These are phyloP conservation scores for Dasyornis broadbenti DNA, from an alignment of 2,113 vertebrate genomes.

Conservation along the genomic window DNA sequence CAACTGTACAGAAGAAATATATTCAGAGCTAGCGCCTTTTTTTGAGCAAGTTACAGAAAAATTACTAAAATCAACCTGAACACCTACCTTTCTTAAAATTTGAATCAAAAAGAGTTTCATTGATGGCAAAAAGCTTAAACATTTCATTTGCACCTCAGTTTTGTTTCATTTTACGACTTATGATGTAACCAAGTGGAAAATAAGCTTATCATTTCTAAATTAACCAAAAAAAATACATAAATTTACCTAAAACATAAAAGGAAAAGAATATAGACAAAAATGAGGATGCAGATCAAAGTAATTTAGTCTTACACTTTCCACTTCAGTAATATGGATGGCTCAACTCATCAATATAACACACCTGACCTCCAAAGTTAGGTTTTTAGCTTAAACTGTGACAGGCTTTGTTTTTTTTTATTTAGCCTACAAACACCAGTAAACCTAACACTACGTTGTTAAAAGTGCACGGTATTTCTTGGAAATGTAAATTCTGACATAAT, in stretches of 20 bases:
- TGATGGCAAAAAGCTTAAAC: neutral
- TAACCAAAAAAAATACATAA: neutral
- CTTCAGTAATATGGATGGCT: neutral
- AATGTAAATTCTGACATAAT: neutral
- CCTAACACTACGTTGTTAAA: neutral
- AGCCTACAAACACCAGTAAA: neutral
- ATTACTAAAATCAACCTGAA: neutral
- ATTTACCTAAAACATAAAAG: neutral
- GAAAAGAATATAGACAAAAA: neutral
- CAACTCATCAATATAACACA: neutral
- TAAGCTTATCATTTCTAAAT: neutral
- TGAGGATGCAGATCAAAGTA: neutral
- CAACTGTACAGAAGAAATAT: neutral
- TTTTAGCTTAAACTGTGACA: neutral
- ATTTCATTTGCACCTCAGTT: neutral
- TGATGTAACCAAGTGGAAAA: accelerated
- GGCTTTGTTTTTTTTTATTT: neutral
- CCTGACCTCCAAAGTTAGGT: no score
- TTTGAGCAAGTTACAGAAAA: neutral
- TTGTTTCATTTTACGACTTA: neutral
- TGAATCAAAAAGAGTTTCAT: neutral
- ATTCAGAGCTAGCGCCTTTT: neutral
- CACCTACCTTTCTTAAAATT: neutral
- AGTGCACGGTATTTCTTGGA: neutral
- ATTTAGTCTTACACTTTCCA: neutral